A percentile compares a stretch with the other conserved stretches of the same genome.
Conservation (phyloP, 1,140 invertebrate genomes). For the Pogonus chalceus region DNA sequence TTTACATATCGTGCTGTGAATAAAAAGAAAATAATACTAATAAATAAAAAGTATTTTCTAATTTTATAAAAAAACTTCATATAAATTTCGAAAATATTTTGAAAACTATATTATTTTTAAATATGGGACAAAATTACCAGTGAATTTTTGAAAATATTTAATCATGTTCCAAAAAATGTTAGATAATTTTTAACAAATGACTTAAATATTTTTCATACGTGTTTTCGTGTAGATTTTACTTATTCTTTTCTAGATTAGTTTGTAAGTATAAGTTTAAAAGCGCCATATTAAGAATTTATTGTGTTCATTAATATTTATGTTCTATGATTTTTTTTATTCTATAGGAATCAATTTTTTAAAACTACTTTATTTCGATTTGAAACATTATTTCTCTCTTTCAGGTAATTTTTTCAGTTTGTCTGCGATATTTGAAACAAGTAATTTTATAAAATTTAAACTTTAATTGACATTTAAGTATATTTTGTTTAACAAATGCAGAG, state of each 20-base stretch:
- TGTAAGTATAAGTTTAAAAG: background rate
- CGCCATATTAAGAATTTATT: background rate
- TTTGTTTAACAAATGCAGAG: too few species aligned
- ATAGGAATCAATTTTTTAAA: too few species aligned
- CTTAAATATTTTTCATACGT: conserved; percentile 10
- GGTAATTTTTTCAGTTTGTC: too few species aligned
- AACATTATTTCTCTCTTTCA: too few species aligned
- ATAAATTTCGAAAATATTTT: background rate
- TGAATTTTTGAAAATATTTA: conserved; percentile 15
- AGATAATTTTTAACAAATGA: conserved; percentile 2
- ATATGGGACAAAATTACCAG: conserved; percentile 20
- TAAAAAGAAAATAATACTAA: background rate
- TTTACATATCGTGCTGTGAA: conserved; percentile 33
- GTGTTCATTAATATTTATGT: too few species aligned
- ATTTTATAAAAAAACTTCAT: background rate
- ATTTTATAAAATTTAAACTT: too few species aligned
- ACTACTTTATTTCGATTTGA: too few species aligned
- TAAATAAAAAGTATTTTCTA: background rate
- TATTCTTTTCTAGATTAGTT: conserved; percentile 2
- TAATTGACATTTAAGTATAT: too few species aligned
- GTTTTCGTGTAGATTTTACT: conserved; percentile 6
- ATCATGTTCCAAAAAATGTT: conserved; percentile 10
- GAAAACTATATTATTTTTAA: conserved; percentile 7
- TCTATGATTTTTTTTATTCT: too few species aligned
- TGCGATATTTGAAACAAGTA: too few species aligned